Base-by-base conservation (phyloP, 2,888 invertebrate species). In the Ichneumon xanthorius region DNA sequence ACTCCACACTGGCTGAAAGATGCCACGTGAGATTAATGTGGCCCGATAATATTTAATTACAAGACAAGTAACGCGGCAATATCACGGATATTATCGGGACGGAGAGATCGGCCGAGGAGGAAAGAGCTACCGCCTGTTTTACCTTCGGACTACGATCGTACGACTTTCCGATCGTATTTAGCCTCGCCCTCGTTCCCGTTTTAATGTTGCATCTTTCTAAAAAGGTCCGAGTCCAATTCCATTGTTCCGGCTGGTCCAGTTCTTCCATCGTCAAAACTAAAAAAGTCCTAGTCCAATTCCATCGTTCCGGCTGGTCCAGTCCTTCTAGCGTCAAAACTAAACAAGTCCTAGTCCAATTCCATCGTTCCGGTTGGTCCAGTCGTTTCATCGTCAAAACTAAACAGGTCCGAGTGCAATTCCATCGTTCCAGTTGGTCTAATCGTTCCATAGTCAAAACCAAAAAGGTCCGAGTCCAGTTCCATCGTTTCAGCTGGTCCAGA, bases 1-100 rank as follows among this genome's bases (percentile, higher is more conserved):
- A 63, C 73, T 75, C 79, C 83, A 73, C 73, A 68, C 72, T 79
- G 83, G 53, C 70, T 65, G 63, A 70, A 55, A 68, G 78, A 81
- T 73, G 73, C 82, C 75, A 70, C 82, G 50, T 58, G 75, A 82
- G 85, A 85, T 85, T 82, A 81, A 82, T 81, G 68, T 48, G 55
- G 70, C 73, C 65, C 63, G 78, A 81, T 83, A 87, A 85, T 82
- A 81, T 87, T 85, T 81, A 83, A 83, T 83, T 79, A 83, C 73
- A 73, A 71, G 78, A 83, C 79, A 79, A 81, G 75, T 79, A 73
- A 80, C 81, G 73, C 67, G 77, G 82, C 73, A 78, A 82, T 77
- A 76, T 84, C 76, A 84, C 72, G 80, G 82, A 80, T 58, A 80
- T 85, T 82, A 78, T 53, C 77, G 82, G 30, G 71, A 16, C 48